Evolutionary conservation across 2,113 vertebrate genomes (phyloP), one percentile per base, ranked within the genome.

Genomic region (Vulpes vulpes): DNA sequence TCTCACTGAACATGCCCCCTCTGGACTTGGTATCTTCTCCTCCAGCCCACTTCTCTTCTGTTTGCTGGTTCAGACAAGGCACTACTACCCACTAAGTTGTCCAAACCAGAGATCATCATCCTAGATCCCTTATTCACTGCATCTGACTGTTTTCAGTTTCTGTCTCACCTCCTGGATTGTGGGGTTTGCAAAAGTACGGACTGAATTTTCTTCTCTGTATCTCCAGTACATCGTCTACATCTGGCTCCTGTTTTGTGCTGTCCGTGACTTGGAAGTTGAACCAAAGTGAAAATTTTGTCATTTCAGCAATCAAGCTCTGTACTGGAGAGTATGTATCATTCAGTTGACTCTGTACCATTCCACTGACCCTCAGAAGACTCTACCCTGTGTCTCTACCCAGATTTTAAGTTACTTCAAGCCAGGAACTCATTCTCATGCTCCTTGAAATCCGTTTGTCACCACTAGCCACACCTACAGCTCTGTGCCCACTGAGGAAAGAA

Each of bases 81-180:
- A 15, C 59, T 23, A 0, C 67, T 30, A 20, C 8, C 14, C 69
- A n/a, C 59, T 22, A 2, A 59, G 19, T 82, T 23, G 53, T 23
- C 62, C 62, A 30, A 20, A 49, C 15, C 20, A 49, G 76, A 83
- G 32, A 32, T 20, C 12, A 2, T 79, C 30, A 11, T 10, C 16
- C 25, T 14, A 7, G 14, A 3, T 20, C 6, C 15, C 23, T 43
- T 32, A 12, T 8, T 71, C 35, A n/a, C 14, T 8, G 38, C 3
- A 1, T n/a, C 10, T 65, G 69, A 3, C 20, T 35, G 25, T n/a
- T 64, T 23, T 10, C 1, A 3, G 0, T 2, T 22, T 14, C 27
- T 25, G 16, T 14, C 27, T 64, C 49, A 19, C 1, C 11, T 43
- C 30, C 30, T 14, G 7, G 19, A 8, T 15, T n/a, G 10, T 22